Conservation (phyloP, 2,888 invertebrate species). For the Arge pagana region DNA sequence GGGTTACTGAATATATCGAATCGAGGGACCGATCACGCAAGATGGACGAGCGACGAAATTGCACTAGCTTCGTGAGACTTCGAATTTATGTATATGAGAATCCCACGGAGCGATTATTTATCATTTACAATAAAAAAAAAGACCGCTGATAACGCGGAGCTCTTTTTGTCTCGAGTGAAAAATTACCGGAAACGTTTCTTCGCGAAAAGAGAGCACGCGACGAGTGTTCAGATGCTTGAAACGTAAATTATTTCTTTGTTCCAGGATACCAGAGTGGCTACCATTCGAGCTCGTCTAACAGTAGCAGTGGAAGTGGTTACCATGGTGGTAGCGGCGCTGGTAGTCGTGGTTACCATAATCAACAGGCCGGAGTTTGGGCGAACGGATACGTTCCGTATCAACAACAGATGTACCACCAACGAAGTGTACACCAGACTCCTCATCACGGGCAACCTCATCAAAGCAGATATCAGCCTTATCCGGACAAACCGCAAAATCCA, state of each 20-base stretch:
- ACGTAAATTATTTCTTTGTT: constrained; percentile 25
- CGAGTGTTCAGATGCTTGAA: too few species aligned
- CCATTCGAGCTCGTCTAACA: constrained; percentile 28
- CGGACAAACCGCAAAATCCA: constrained; percentile 35
- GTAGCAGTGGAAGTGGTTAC: constrained; percentile 27
- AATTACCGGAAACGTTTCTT: constrained; percentile 16
- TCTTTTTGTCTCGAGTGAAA: constrained; percentile 14
- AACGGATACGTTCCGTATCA: constrained; percentile 35
- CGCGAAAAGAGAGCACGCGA: too few species aligned
- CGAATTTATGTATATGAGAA: too few species aligned
- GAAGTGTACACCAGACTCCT: constrained; percentile 31
- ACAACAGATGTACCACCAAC: constrained; percentile 31
- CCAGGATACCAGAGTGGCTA: constrained; percentile 47
- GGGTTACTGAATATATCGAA: too few species aligned
- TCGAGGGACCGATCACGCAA: too few species aligned
- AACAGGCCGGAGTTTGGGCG: constrained; percentile 39
- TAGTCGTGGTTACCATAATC: constrained; percentile 31
- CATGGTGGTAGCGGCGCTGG: constrained; percentile 23
- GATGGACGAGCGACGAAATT: too few species aligned
- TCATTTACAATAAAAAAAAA: too few species aligned
- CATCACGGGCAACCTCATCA: constrained; percentile 29
- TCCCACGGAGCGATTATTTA: too few species aligned
- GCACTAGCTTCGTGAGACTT: too few species aligned
- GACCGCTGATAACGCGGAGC: too few species aligned
- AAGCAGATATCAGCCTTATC: constrained; percentile 31